Evolutionary conservation across 2,888 invertebrate genomes (phyloP).

Genomic region (Willowsia nigromaculata): DNA sequence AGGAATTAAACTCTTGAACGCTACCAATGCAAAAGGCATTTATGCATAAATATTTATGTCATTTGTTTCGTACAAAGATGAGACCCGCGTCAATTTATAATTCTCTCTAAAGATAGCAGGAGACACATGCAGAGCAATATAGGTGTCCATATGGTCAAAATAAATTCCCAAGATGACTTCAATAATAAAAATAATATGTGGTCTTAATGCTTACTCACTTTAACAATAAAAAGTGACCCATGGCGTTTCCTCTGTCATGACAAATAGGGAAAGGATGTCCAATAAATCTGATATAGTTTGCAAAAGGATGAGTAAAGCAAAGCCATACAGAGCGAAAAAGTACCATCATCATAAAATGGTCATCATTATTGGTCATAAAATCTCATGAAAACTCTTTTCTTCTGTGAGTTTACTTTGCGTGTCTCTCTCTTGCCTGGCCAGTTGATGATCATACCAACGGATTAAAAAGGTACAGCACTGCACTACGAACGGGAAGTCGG

Average conservation of each 20-base stretch:
- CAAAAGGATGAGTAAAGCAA: slow-evolving; percentile 43
- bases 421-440: neutral
- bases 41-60: too few species aligned
- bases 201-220: slow-evolving; percentile 56
- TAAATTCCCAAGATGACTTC: neutral
- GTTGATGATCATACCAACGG: slow-evolving; percentile 25
- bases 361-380: slow-evolving; percentile 68
- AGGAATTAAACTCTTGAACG: too few species aligned
- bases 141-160: neutral
- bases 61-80: neutral
- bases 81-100: neutral
- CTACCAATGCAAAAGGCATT: too few species aligned
- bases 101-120: too few species aligned
- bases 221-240: slow-evolving; percentile 51
- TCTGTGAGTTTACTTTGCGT: too few species aligned
- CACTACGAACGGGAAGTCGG: slow-evolving; percentile 6
- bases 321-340: slow-evolving; percentile 52
- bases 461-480: slow-evolving; percentile 45
- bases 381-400: slow-evolving; percentile 40
- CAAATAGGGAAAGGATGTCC: slow-evolving; percentile 55
- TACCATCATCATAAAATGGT: slow-evolving; percentile 47
- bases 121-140: too few species aligned
- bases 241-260: slow-evolving; percentile 65
- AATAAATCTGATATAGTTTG: slow-evolving; percentile 65
- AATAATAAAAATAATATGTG: slow-evolving; percentile 30